phyloP scores from a whole-genome alignment of 2,113 vertebrate species.

The Anoura caudifer region DNA sequence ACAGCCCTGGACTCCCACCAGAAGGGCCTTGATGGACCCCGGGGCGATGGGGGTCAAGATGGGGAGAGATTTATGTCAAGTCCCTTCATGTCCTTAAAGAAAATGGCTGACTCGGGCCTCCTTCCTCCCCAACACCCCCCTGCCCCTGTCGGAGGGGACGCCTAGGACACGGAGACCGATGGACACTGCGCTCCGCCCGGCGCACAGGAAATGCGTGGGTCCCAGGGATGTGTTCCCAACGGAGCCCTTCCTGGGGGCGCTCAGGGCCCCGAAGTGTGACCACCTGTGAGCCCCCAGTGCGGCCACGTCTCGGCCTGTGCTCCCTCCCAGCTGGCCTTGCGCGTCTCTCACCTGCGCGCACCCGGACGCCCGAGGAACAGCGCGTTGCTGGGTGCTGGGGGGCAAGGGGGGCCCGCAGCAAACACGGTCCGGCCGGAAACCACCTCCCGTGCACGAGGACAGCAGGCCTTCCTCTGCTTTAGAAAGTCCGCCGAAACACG shows the following conservation, averaged over 20 bases:
- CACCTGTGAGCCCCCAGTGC: not conserved
- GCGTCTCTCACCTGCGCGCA: not conserved
- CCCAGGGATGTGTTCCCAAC: not conserved
- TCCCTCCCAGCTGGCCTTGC: accelerated
- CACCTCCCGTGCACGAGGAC: not conserved
- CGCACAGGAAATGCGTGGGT: not conserved
- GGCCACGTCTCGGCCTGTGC: accelerated
- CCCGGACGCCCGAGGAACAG: accelerated
- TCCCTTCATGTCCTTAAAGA: not conserved
- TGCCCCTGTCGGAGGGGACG: not conserved
- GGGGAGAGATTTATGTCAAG: too few relatives aligned
- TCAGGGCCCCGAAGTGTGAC: not conserved
- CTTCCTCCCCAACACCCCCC: not conserved
- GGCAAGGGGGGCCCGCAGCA: accelerated
- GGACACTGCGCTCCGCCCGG: not conserved
- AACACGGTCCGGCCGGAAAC: accelerated
- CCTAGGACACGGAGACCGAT: accelerated
- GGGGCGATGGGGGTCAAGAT: not conserved
- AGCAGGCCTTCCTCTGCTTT: not conserved
- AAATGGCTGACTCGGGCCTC: accelerated
- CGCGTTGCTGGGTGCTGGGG: accelerated
- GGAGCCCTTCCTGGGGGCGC: not conserved
- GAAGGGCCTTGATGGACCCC: too few relatives aligned
- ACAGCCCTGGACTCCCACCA: not conserved
- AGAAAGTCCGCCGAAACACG: not conserved